Base-by-base conservation (phyloP, 1,140 invertebrate genomes). In the Schlechtendalia chinensis region DNA sequence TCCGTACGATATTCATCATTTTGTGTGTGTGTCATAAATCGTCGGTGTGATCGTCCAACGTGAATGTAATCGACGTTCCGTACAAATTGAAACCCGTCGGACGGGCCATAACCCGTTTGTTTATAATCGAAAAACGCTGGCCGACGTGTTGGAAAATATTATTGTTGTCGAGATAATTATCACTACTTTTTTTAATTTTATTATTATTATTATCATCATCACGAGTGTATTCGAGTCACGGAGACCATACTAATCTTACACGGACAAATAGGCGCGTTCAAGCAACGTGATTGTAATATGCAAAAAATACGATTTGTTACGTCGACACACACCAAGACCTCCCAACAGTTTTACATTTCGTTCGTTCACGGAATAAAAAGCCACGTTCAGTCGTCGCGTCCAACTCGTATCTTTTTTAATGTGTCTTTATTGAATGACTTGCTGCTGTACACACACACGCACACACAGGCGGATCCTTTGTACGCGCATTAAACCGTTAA, bases 401-500 rank as follows among this genome's bases (percentile, higher is more conserved):
- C 32, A 8, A 39, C 32, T 39, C 32, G 32, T 39, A 4, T 39
- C 8, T 39, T 8, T 39, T 39, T 39, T 39, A 3, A 8, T 69
- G 16, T 47, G n/a, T 69, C 39, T 69, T 69, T 22, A 24, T 47
- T 22, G 65, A 14, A 67, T 16, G 14, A 8, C 65, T n/a, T 39
- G 39, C 19, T n/a, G n/a, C n/a, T n/a, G n/a, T n/a, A n/a, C n/a
- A n/a, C n/a, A n/a, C n/a, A n/a, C n/a, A n/a, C n/a, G n/a, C n/a
- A n/a, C n/a, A n/a, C n/a, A n/a, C n/a, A n/a, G 27, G 27, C 27
- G 27, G 39, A 47, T 50, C 27, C 45, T 69, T 69, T 69, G 45
- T 69, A 50, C 22, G 22, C 39, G 53, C 32, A 39, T 77, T 77
- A 58, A 58, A 77, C 29, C 74, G 74, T 77, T 24, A 45, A 58